Percentiles rank a stretch among this genome's conserved stretches.
phyloP scores from a whole-genome alignment of 2,797 vertebrate species.

The Spea hammondii region DNA sequence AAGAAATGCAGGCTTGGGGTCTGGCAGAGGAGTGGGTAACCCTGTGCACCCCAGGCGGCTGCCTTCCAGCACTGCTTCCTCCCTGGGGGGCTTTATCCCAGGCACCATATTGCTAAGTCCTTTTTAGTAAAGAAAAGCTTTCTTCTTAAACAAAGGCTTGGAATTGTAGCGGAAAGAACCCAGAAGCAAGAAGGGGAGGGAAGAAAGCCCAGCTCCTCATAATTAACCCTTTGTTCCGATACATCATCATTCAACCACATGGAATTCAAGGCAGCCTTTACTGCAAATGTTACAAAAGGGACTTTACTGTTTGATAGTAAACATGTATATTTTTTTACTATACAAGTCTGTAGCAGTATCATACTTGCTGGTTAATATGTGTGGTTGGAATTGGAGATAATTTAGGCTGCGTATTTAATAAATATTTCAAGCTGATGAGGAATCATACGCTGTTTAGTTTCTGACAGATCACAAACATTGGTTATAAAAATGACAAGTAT shows the following conservation, averaged over 20 bases:
- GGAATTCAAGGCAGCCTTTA: too few species aligned
- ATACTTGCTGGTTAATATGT: too few species aligned
- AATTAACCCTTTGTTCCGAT: not conserved
- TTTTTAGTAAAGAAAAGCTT: constrained; percentile 15
- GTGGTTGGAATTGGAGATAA: too few species aligned
- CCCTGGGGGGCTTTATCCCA: constrained; percentile 6
- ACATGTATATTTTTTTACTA: too few species aligned
- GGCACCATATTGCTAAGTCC: constrained; percentile 8
- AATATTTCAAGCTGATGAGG: too few species aligned
- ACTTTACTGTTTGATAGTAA: too few species aligned
- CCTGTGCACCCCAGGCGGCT: not conserved
- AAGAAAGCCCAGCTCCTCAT: not conserved
- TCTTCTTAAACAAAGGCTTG: constrained; percentile 9
- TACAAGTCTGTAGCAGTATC: too few species aligned
- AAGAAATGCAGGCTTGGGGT: not conserved
- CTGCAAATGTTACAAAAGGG: too few species aligned
- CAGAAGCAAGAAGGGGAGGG: constrained; percentile 8
- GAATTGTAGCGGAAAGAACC: not conserved
- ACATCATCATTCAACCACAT: too few species aligned
- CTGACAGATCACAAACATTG: too few species aligned
- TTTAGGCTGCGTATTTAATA: too few species aligned
- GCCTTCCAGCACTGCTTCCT: not conserved
- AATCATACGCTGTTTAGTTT: too few species aligned
- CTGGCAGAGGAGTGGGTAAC: not conserved
- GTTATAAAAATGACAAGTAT: not conserved